phyloP scores from a whole-genome alignment of 2,888 invertebrate genomes.

The Acleris laterana region DNA sequence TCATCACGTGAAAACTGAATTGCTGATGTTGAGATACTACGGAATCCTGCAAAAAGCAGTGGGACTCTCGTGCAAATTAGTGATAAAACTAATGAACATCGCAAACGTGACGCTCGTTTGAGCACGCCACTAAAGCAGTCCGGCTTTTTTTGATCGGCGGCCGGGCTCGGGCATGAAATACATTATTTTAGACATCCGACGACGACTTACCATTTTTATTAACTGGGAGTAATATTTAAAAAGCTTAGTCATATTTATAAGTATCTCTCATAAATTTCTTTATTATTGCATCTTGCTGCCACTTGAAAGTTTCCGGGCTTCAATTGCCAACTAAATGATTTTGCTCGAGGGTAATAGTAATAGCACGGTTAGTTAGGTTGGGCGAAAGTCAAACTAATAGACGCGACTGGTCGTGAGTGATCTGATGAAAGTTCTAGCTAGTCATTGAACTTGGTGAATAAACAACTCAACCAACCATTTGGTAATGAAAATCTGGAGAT shows the following conservation, averaged over 20 bases:
- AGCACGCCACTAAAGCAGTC: constrained; percentile 38
- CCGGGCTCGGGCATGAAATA: constrained; percentile 40
- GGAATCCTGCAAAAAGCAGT: neutral
- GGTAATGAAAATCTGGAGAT: too few relatives aligned
- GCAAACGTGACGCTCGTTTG: constrained; percentile 40
- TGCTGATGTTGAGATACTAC: neutral
- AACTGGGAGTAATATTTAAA: constrained; percentile 33
- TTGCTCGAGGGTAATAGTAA: constrained; percentile 16
- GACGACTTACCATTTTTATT: constrained; percentile 26
- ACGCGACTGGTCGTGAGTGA: neutral
- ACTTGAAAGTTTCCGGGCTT: constrained; percentile 33
- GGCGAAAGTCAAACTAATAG: constrained; percentile 15
- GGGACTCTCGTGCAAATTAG: constrained; percentile 11
- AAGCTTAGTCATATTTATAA: constrained; percentile 25
- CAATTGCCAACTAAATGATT: constrained; percentile 23
- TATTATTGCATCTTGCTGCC: constrained; percentile 25
- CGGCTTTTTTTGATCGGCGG: constrained; percentile 43
- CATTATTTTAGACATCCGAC: constrained; percentile 42
- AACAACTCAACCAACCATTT: too few relatives aligned
- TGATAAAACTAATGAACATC: constrained; percentile 38
- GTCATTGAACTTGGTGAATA: too few relatives aligned
- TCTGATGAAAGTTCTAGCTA: neutral
- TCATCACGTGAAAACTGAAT: too few relatives aligned
- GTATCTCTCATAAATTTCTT: constrained; percentile 28
- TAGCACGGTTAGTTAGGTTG: constrained; percentile 4